A percentile compares a stretch with the other conserved stretches of the same genome.
phyloP scores from a whole-genome alignment of 2,888 invertebrate species.

The Itoplectis maculator region DNA sequence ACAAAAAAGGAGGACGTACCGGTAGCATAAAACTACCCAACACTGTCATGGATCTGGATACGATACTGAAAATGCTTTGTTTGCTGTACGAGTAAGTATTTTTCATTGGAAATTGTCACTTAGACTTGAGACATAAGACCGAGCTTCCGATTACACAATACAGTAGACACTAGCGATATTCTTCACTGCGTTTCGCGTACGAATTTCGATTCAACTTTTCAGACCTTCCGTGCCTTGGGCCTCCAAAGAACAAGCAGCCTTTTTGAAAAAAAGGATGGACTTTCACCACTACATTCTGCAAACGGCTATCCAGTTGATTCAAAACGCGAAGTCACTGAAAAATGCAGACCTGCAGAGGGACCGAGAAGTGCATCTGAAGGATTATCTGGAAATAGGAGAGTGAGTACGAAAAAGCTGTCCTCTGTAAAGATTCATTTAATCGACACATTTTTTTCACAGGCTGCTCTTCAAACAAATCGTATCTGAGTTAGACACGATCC shows the following conservation, averaged over 20 bases:
- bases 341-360: slow-evolving; percentile 75
- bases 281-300: slow-evolving; percentile 87
- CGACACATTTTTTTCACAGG: too few relatives aligned
- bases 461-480: slow-evolving; percentile 80
- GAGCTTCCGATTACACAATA: too few relatives aligned
- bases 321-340: slow-evolving; percentile 82
- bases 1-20: slow-evolving; percentile 73
- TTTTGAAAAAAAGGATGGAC: slow-evolving; percentile 86
- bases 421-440: too few relatives aligned
- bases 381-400: slow-evolving; percentile 82
- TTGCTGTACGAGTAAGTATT: slow-evolving; percentile 84
- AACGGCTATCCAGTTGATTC: slow-evolving; percentile 83
- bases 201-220: slow-evolving; percentile 28
- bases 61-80: slow-evolving; percentile 83
- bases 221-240: slow-evolving; percentile 87
- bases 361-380: slow-evolving; percentile 77
- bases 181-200: background rate
- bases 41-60: slow-evolving; percentile 85
- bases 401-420: too few relatives aligned
- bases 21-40: slow-evolving; percentile 82
- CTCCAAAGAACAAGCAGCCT: slow-evolving; percentile 85
- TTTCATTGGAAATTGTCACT: slow-evolving; percentile 32
- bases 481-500: slow-evolving; percentile 85
- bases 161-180: too few relatives aligned
- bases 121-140: too few relatives aligned